phyloP scores from a whole-genome alignment of 1,140 invertebrate genomes.

The Neodiprion fabricii region DNA sequence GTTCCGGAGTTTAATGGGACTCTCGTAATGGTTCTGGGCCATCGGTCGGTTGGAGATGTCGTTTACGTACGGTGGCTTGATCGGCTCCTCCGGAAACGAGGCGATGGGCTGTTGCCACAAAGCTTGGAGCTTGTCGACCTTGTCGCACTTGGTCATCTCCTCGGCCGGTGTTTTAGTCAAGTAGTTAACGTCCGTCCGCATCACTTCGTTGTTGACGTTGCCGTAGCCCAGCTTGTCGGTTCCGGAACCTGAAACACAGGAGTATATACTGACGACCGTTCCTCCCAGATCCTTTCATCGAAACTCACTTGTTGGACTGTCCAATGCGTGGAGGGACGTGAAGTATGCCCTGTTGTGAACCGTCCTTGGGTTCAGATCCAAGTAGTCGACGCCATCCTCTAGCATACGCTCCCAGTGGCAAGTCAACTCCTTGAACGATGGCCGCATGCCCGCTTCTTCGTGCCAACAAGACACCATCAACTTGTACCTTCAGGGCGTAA shows the following conservation, averaged over 20 bases:
- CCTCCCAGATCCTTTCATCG: background rate
- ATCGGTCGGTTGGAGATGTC: constrained; percentile 32
- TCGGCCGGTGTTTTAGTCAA: constrained; percentile 51
- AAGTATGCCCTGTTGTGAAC: constrained; percentile 71
- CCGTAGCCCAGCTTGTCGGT: constrained; percentile 26
- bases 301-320: constrained; percentile 46
- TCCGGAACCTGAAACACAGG: constrained; percentile 23
- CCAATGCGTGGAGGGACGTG: constrained; percentile 42
- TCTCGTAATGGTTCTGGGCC: constrained; percentile 57
- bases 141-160: constrained; percentile 53
- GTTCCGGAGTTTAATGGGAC: constrained; percentile 58
- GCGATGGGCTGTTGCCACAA: constrained; percentile 48
- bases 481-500: constrained; percentile 65
- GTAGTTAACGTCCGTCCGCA: constrained; percentile 51
- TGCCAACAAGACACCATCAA: constrained; percentile 85
- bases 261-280: constrained; percentile 17
- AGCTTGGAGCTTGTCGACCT: constrained; percentile 56
- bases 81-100: constrained; percentile 34
- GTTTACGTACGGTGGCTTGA: constrained; percentile 50
- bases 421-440: constrained; percentile 76
- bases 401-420: constrained; percentile 72
- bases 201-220: constrained; percentile 22
- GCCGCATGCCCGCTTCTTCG: constrained; percentile 73
- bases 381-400: constrained; percentile 75
- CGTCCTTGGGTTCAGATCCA: constrained; percentile 68